Base-by-base conservation (phyloP, 2,888 invertebrate genomes). In the Theodoxus fluviatilis region DNA sequence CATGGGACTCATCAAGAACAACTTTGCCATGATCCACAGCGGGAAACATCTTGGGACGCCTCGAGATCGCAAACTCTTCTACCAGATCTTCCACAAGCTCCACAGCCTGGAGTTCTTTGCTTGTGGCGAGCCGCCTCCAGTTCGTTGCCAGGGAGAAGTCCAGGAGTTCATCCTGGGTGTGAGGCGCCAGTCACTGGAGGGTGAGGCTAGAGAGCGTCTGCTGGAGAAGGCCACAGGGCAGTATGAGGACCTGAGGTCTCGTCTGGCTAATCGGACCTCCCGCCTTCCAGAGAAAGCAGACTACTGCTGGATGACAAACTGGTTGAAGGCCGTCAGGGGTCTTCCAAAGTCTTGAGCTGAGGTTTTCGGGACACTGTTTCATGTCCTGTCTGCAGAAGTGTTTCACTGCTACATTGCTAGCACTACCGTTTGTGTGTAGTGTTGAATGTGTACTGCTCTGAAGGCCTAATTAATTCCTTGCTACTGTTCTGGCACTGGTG, bases 81-180 rank as follows among this genome's bases (percentile, higher is more conserved):
- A 84, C 70, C 83, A 84, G 83, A 82, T 82, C 25, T 83, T 84
- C 68, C 84, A 84, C 76, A 84, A 84, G 66, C 64, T 82, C 66
- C 73, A 81, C 75, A 78, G 80, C 70, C 49, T 84, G 7, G 78
- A 79, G 22, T 78, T 78, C 69, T 74, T 84, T 71, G 69, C 80
- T 67, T 67, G 71, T 49, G 80, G 79, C 3, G 52, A 75, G 6
- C 40, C 78, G 9, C 84, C 84, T 2, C 79, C 77, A 55, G 80
- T 84, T 6, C 75, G 73, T 67, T 80, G 82, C 73, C 52, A 69
- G 4, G 84, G 81, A 7, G 75, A 77, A 4, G 69, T 79, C 9
- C 74, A 74, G 64, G 82, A 84, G 4, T 83, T 80, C 68, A 84
- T 85, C 65, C 80, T 85, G 82, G 77, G 73, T 18, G 75, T 84